Evolutionary conservation across 2,113 vertebrate species (phyloP).

Genomic region (Mustela nigripes): DNA sequence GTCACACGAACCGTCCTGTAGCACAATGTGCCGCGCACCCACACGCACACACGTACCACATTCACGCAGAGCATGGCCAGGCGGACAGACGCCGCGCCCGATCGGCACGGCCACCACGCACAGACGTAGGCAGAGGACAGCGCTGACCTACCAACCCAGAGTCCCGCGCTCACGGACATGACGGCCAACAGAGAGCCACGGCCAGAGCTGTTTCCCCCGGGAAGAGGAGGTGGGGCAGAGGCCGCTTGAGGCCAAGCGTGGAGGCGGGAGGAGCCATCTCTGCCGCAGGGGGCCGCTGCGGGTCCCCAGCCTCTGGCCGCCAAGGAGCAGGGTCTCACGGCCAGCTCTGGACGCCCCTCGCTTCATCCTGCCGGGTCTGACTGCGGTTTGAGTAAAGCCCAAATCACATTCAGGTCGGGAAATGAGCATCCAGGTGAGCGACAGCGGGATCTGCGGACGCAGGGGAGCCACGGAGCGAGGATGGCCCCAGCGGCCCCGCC

Average conservation of each 20-base stretch:
- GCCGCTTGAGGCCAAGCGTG: too few relatives aligned
- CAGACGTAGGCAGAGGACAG: accelerated
- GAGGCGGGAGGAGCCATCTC: neutral
- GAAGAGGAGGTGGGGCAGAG: neutral
- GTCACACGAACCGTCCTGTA: too few relatives aligned
- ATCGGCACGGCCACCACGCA: accelerated
- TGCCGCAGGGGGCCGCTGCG: neutral
- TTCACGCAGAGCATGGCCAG: neutral
- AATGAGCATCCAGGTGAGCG: neutral
- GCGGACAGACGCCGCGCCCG: neutral
- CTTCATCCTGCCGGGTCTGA: too few relatives aligned
- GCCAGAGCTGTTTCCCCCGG: too few relatives aligned
- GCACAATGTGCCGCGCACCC: too few relatives aligned
- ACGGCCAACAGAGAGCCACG: accelerated
- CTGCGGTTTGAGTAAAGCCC: neutral
- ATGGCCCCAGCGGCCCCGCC: neutral
- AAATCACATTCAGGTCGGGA: neutral
- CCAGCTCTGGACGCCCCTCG: neutral
- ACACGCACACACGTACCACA: too few relatives aligned
- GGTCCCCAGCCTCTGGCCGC: neutral
- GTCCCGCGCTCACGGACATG: neutral
- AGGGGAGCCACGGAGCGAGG: accelerated
- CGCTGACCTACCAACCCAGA: too few relatives aligned
- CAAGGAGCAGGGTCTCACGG: too few relatives aligned
- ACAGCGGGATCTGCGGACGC: too few relatives aligned